Evolutionary conservation across 1,140 invertebrate genomes (phyloP).

Genomic region (Orchesella cincta): DNA sequence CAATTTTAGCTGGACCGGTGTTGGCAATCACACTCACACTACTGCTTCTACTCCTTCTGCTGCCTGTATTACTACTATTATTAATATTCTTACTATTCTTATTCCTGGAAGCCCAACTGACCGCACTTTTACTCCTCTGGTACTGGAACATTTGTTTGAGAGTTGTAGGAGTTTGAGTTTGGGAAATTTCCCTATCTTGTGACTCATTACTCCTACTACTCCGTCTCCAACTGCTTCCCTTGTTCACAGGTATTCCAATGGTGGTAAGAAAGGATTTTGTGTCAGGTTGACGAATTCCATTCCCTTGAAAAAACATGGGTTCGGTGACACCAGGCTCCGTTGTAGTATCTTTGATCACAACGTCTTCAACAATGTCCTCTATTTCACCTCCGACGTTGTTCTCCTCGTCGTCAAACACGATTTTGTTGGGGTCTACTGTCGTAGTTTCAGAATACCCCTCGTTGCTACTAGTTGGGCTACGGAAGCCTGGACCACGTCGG

Average conservation of each 20-base stretch:
- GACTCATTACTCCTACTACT: background rate
- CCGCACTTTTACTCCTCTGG: conserved; percentile 37
- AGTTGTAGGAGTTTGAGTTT: background rate
- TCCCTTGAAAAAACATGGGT: conserved; percentile 29
- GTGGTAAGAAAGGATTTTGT: conserved; percentile 18
- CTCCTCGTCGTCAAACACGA: conserved; percentile 38
- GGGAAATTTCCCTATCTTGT: background rate
- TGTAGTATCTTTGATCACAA: background rate
- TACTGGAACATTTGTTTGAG: conserved; percentile 39
- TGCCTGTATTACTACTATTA: background rate
- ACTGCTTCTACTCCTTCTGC: no score
- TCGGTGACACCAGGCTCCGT: background rate
- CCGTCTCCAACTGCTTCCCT: background rate
- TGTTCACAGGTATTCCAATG: background rate
- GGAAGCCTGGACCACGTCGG: background rate
- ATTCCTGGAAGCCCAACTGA: conserved; percentile 16
- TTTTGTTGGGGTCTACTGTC: conserved; percentile 6
- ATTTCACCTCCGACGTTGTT: conserved; percentile 39
- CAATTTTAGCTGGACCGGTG: conserved; percentile 37
- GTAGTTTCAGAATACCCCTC: conserved; percentile 3
- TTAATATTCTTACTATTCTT: no score
- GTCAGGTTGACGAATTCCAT: conserved; percentile 25
- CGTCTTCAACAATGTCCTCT: background rate
- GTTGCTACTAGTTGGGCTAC: background rate
- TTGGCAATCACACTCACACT: background rate